A percentile compares a stretch with the other conserved stretches of the same genome.
Evolutionary conservation across 2,113 vertebrate species (phyloP).

Genomic region (zebrafish (Danio rerio)): GRCz12tu NC_133199.1:2032501-2033000

Average conservation of each 20-base stretch:
- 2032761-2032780: conserved; percentile 13
- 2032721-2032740: conserved; percentile 31
- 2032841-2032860: conserved; percentile 10
- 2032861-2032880: conserved; percentile 4
- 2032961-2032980: conserved; percentile 6
- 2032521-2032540: conserved; percentile 18
- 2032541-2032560: conserved; percentile 30
- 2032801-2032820: conserved; percentile 27
- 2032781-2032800: conserved; percentile 28
- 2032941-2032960: not conserved
- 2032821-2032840: conserved; percentile 34
- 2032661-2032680: conserved; percentile 2
- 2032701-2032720: conserved; percentile 56
- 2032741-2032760: not conserved
- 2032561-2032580: conserved; percentile 47
- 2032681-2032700: conserved; percentile 38
- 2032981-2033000: not conserved
- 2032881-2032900: not conserved
- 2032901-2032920: conserved; percentile 13
- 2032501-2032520: not conserved
- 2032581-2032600: conserved; percentile 45
- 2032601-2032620: conserved; percentile 54
- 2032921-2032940: conserved; percentile 6
- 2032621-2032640: conserved; percentile 61
- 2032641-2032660: not conserved